These are phyloP conservation scores for Lochmaea crataegi DNA, from an alignment of 2,888 invertebrate species.

Conservation along the genomic window DNA sequence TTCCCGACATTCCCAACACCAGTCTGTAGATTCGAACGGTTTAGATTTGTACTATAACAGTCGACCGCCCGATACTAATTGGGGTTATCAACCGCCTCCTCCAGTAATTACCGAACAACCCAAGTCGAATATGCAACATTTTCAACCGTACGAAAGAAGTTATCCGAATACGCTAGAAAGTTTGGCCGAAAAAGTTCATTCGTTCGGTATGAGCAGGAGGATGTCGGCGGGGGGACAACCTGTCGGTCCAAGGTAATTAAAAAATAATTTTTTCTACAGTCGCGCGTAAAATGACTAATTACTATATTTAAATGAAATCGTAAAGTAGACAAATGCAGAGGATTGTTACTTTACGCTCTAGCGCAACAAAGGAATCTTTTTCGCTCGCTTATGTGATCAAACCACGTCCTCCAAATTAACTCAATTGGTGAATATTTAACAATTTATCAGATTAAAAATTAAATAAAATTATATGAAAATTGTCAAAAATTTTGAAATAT, in stretches of 20 bases:
- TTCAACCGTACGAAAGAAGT: conserved; percentile 87
- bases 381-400: no score
- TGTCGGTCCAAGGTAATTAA: conserved; percentile 62
- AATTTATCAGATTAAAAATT: no score
- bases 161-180: conserved; percentile 92
- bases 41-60: conserved; percentile 81
- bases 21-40: conserved; percentile 71
- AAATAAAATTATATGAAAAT: no score
- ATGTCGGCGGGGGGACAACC: conserved; percentile 78
- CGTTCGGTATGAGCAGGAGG: conserved; percentile 74
- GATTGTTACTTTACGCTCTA: no score
- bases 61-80: conserved; percentile 73
- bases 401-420: no score
- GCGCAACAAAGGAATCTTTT: no score
- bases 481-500: no score
- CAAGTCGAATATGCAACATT: conserved; percentile 81
- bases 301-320: no score
- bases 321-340: no score
- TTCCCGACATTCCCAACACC: conserved; percentile 60
- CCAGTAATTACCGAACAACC: conserved; percentile 93
- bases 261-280: no score
- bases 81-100: conserved; percentile 85
- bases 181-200: conserved; percentile 92
- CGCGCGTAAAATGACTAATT: no score
- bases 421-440: no score